Evolutionary conservation across 92 coral and sea anemone species (phyloP).

Genomic region (Scolanthus callimorphus): DNA sequence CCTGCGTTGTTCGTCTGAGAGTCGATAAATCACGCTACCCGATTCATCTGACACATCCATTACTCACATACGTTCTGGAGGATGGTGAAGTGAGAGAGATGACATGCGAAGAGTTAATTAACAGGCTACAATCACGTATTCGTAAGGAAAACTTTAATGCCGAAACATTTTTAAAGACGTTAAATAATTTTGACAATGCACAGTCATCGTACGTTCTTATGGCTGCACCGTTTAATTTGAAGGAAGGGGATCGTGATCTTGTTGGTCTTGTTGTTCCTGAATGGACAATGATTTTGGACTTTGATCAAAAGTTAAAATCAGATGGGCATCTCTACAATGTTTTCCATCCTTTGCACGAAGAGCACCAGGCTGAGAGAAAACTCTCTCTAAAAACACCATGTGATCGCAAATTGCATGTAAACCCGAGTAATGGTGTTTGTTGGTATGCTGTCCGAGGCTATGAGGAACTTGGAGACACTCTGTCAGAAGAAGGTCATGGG

Average conservation of each 20-base stretch:
- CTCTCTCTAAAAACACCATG: conserved; percentile 54
- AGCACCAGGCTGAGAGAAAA: conserved; percentile 73
- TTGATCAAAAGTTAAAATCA: conserved; percentile 58
- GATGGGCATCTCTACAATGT: conserved; percentile 44
- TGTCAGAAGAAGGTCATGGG: conserved; percentile 57
- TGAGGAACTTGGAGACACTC: conserved; percentile 50
- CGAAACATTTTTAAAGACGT: conserved; percentile 40
- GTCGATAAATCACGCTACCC: conserved; percentile 64
- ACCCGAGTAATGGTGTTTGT: conserved; percentile 66
- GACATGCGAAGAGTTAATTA: conserved; percentile 21
- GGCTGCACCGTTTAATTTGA: conserved; percentile 52
- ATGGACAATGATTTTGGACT: conserved; percentile 72
- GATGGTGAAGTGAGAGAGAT: conserved; percentile 22
- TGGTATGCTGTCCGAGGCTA: conserved; percentile 84
- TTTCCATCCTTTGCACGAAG: conserved; percentile 50
- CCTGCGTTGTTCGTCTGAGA: conserved; percentile 53
- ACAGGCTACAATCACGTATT: conserved; percentile 21
- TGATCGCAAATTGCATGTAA: conserved; percentile 51
- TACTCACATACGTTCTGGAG: conserved; percentile 33
- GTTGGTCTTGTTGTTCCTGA: conserved; percentile 74
- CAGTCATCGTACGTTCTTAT: conserved; percentile 47
- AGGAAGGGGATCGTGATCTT: conserved; percentile 39
- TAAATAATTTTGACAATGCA: conserved; percentile 45
- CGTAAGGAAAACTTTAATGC: conserved; percentile 25
- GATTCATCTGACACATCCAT: conserved; percentile 52